Conservation (phyloP, 2,113 vertebrate genomes). For the Prochilodus magdalenae region DNA sequence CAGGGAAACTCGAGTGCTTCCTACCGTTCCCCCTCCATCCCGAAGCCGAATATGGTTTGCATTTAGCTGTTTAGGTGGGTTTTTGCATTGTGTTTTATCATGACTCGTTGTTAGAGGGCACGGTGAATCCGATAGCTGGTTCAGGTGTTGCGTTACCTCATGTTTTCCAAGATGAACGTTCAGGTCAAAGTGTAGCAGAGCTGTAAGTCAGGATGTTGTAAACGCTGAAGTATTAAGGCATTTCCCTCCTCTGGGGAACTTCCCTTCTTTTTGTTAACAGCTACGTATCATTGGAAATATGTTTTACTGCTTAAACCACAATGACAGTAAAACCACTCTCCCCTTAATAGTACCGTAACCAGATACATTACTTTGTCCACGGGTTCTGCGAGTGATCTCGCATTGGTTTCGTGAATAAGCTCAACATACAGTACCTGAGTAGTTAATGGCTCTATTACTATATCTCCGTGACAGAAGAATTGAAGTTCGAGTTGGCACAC, state of each 20-base stretch:
- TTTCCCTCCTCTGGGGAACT: slow-evolving; percentile 56
- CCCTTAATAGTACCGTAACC: background rate
- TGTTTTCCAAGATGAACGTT: slow-evolving; percentile 48
- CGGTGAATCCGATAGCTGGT: slow-evolving; percentile 21
- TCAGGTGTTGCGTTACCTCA: slow-evolving; percentile 43
- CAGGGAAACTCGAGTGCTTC: slow-evolving; percentile 75
- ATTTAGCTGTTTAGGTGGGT: too few species aligned
- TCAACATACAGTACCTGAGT: background rate
- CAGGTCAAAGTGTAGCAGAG: slow-evolving; percentile 52
- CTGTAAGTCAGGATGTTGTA: slow-evolving; percentile 48
- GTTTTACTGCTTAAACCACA: slow-evolving; percentile 18
- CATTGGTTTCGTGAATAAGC: background rate
- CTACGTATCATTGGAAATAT: background rate
- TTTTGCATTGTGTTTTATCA: background rate
- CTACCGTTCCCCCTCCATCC: slow-evolving; percentile 44
- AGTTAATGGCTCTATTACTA: slow-evolving; percentile 60
- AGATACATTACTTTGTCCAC: background rate
- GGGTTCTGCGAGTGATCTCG: background rate
- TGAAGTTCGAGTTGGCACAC: slow-evolving; percentile 16
- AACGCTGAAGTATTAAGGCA: slow-evolving; percentile 53
- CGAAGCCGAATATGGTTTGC: too few species aligned
- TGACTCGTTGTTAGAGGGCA: background rate
- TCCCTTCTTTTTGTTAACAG: slow-evolving; percentile 1
- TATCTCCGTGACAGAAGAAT: slow-evolving; percentile 8
- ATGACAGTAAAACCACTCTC: background rate